Evolutionary conservation across 2,113 vertebrate species (phyloP), one percentile per base, ranked within the genome.

Genomic region (Eulacestoma nigropectus): DNA sequence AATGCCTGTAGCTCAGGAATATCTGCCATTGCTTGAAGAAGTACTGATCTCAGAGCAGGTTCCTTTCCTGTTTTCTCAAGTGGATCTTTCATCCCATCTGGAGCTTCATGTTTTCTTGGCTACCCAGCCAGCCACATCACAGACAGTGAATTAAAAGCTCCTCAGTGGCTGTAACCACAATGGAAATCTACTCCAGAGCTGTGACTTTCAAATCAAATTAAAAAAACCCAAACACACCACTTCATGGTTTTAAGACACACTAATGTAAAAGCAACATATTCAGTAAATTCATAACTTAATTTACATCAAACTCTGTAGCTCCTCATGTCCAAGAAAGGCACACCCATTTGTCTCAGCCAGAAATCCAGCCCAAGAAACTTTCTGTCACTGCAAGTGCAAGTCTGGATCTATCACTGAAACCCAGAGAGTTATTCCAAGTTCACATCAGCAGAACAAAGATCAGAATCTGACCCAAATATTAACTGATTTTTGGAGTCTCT

Each of bases 401-500:
- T 50, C 55, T 89, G 20, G 60, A 87, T 69, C 77, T 73, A n/a
- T 14, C 76, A 55, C 39, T 63, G 52, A 91, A 94, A 82, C 20
- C 3, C n/a, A 25, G 46, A 37, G 12, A 55, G 23, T n/a, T 87
- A 70, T 74, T 94, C 89, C 87, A 95, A 93, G 47, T 75, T 93
- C 78, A 81, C 47, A 67, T 78, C 14, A 67, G 50, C 47, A 77
- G 35, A 95, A 70, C 42, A 70, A 64, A 87, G 81, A 57, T 55
- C 68, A 95, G 80, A 94, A 91, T 78, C 60, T 72, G 73, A 88
- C 87, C 32, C 42, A 92, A 84, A 89, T 69, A 78, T 70, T 84
- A 84, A 69, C 44, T 74, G 44, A 67, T n/a, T 89, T 92, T 74
- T 94, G 91, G 93, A 95, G 91, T 70, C 89, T 84, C 60, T 89